Evolutionary conservation across 1,140 invertebrate species (phyloP).

Genomic region (Drosophila jambulina): DNA sequence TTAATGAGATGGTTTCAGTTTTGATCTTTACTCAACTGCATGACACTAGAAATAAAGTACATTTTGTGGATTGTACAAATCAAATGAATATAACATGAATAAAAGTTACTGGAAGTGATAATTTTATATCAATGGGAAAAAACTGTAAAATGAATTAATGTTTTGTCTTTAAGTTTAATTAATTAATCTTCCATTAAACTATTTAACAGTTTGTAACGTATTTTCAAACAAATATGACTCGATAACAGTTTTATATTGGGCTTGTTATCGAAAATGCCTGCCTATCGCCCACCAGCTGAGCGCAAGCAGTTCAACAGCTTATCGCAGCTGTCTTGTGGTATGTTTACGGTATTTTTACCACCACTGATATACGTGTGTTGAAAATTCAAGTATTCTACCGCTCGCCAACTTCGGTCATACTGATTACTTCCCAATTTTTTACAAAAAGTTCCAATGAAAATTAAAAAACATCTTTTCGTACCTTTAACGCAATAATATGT

Average conservation of each 20-base stretch:
- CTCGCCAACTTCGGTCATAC: conserved; percentile 34
- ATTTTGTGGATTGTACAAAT: conserved; percentile 1
- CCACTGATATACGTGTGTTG: not conserved
- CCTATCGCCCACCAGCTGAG: conserved; percentile 12
- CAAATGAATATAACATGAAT: conserved; percentile 4
- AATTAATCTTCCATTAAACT: not conserved
- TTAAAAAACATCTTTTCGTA: conserved; percentile 72
- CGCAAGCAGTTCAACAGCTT: conserved; percentile 8
- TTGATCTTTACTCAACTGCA: conserved; percentile 10
- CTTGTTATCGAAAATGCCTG: conserved; percentile 1
- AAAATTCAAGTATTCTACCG: conserved; percentile 41
- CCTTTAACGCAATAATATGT: conserved; percentile 83
- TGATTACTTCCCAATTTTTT: conserved; percentile 63
- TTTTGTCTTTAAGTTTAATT: not conserved
- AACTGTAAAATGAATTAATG: not conserved
- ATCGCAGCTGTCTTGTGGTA: conserved; percentile 1
- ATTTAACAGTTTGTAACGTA: not conserved
- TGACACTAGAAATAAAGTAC: conserved; percentile 9
- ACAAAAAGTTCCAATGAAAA: conserved; percentile 73
- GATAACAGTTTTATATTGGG: not conserved
- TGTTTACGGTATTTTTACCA: not conserved
- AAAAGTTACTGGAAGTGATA: not conserved
- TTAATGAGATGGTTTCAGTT: not conserved
- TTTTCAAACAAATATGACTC: not conserved
- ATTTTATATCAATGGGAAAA: not conserved